Evolutionary conservation across 2,797 vertebrate species (phyloP), one percentile per base, ranked within the genome.

Genomic region (Typhlichthys subterraneus): DNA sequence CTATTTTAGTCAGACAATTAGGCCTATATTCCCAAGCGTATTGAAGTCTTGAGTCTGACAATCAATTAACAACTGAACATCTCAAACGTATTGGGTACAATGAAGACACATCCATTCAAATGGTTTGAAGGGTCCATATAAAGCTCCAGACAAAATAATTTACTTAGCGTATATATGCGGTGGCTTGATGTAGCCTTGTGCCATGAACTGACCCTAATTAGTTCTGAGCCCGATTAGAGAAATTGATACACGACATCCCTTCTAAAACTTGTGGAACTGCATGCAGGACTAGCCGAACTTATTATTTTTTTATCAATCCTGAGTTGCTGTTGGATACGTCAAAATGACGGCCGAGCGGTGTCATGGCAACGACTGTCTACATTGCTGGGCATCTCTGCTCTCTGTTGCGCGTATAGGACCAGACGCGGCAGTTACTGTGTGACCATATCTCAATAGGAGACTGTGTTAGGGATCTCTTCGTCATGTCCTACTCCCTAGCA

Each of bases 201-300:
- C 17, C 15, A 14, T 54, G 55, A 38, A 53, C 23, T 63, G 50
- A 63, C 52, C 10, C 51, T 45, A 61, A 70, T 67, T 63, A 55
- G 12, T 42, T 52, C 9, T 42, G 12, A 68, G 19, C 19, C 19
- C 19, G 19, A 76, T 61, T 42, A 59, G 45, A 71, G 42, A 31
- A 45, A 53, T 54, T 47, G 45, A 17, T 55, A 48, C 17, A 53
- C 14, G 10, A 5, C 50, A 38, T 58, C 33, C 31, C 15, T 65
- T 61, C 59, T 59, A 63, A 72, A 75, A 80, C 68, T 72, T 84
- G 74, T 79, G 61, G 71, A 57, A 57, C 48, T 64, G 11, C n/a
- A 50, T 15, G 57, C 38, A 11, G 12, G 58, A 60, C 29, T 13
- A 46, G 19, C 12, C 12, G 2, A 49, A n/a, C 12, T 33, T 38